Evolutionary conservation across 2,113 vertebrate genomes (phyloP), one percentile per base, ranked within the genome.

Genomic region (Cephalopholis sonnerati): DNA sequence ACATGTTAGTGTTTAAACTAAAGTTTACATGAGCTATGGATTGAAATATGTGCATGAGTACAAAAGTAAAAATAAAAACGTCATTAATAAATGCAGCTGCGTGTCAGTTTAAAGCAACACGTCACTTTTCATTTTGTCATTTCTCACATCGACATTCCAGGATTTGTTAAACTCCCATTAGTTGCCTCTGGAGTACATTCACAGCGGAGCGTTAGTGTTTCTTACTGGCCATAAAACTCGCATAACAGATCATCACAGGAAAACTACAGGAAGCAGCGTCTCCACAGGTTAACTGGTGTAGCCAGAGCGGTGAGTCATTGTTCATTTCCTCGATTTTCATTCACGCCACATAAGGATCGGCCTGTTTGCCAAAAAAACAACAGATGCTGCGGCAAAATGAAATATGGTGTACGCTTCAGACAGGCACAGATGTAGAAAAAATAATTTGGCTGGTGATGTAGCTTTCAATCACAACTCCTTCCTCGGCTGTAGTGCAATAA

Each of bases 401-500:
- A 53, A 64, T 57, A 46, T 20, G 32, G 4, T 32, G 12, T 25
- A 20, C 53, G 18, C 7, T 78, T 72, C 48, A 68, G 50, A 57
- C 24, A 72, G 32, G 75, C 75, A 74, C 63, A 53, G 58, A 74
- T 59, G 24, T 59, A 39, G 25, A 70, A 41, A 20, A 36, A 11
- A 22, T 9, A 7, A 51, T 62, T 82, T 81, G 44, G 67, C 69
- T 62, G 29, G 9, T 46, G 10, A 63, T 25, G 61, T 29, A 54
- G 25, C 17, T 51, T 57, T 63, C 0, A 46, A 20, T 65, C 5
- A n/a, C 29, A 57, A 66, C 1, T 32, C 10, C 15, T 66, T 4
- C 5, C 3, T 50, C 16, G 24, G 48, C 24, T 77, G 48, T 81
- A 86, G 78, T 79, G 83, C 44, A 83, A 64, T 77, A 73, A 39